Percentiles rank a stretch among this genome's conserved stretches.
These are phyloP conservation scores for Cephalophus harveyi DNA, from an alignment of 2,113 vertebrate genomes.

Conservation along the genomic window DNA sequence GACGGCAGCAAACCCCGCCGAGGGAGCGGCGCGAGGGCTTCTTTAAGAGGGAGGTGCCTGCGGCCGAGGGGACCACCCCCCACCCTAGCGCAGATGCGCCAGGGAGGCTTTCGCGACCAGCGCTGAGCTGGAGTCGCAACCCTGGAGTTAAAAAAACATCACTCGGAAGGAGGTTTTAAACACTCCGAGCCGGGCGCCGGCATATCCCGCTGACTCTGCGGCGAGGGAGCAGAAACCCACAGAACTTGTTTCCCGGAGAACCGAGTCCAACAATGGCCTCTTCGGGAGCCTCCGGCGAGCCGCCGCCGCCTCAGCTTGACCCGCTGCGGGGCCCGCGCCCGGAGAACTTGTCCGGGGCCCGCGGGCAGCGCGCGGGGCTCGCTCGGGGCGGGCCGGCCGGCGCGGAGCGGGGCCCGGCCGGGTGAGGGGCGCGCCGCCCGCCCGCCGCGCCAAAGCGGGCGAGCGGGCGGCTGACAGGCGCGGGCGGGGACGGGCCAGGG, in stretches of 20 bases:
- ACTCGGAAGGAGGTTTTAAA: background rate
- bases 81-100: background rate
- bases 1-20: rapidly evolving
- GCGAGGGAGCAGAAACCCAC: background rate
- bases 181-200: background rate
- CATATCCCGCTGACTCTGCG: background rate
- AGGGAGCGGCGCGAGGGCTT: background rate
- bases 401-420: background rate
- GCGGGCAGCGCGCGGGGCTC: background rate
- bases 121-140: background rate
- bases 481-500: too few species aligned
- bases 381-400: background rate
- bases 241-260: constrained; percentile 45
- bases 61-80: background rate
- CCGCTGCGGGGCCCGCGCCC: background rate
- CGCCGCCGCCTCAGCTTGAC: background rate
- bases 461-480: too few species aligned
- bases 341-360: background rate
- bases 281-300: background rate
- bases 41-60: background rate
- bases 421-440: background rate
- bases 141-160: background rate
- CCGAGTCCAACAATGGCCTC: constrained; percentile 13
- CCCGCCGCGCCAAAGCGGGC: background rate
- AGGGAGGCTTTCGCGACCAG: background rate